Percentiles rank a stretch among this genome's conserved stretches.
Conservation (phyloP, 2,113 vertebrate genomes). For the Chrysochloris asiatica region DNA sequence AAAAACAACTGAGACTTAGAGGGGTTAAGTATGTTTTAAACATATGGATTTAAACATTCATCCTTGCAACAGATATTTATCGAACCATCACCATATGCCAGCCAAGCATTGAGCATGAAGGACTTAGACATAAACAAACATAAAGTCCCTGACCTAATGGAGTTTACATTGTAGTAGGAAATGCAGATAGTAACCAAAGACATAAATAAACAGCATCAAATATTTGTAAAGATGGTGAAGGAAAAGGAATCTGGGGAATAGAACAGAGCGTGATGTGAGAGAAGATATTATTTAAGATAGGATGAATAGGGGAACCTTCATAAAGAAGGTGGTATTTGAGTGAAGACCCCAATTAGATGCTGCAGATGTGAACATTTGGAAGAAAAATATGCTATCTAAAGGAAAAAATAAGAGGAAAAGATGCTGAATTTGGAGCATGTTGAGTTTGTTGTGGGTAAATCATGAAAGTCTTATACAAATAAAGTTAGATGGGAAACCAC, state of each 20-base stretch:
- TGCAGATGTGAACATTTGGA: neutral
- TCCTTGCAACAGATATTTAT: constrained; percentile 12
- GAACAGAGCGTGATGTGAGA: neutral
- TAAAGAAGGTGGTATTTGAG: neutral
- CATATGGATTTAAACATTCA: constrained; percentile 65
- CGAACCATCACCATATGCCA: constrained; percentile 1
- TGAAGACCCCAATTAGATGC: neutral
- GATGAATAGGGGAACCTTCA: neutral
- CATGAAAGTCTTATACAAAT: neutral
- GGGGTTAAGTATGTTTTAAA: constrained; percentile 43
- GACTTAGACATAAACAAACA: neutral
- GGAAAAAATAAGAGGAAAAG: neutral
- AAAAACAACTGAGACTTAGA: constrained; percentile 36
- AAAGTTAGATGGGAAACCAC: neutral
- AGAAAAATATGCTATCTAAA: neutral
- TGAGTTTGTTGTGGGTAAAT: neutral
- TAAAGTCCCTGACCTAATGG: neutral
- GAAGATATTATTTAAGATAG: neutral
- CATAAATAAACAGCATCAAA: neutral
- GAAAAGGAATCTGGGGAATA: neutral
- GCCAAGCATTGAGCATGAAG: neutral
- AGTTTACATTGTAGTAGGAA: neutral
- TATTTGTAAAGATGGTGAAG: neutral
- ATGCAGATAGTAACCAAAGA: neutral
- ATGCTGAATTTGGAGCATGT: neutral